Evolutionary conservation across 2,797 vertebrate species (phyloP).

Genomic region (Peromyscus melanophrys): DNA sequence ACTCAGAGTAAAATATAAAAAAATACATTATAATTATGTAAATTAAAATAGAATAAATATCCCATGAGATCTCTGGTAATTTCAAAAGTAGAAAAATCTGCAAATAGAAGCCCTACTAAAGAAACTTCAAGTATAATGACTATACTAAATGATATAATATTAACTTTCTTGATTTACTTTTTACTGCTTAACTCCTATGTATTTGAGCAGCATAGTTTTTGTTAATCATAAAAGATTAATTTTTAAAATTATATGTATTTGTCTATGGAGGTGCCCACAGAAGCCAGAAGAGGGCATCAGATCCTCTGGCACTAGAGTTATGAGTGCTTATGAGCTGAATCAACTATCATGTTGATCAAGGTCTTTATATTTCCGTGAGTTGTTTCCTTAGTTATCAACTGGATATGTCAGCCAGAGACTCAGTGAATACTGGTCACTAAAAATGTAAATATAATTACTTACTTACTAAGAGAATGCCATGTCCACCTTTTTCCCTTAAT

Average conservation of each 20-base stretch:
- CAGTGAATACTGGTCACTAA: background rate
- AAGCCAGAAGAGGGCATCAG: background rate
- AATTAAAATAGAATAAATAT: conserved; percentile 8
- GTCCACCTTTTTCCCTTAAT: background rate
- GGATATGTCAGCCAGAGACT: background rate
- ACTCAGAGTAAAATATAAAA: background rate
- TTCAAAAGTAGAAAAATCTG: background rate
- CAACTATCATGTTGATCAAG: background rate
- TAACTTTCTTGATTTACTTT: background rate
- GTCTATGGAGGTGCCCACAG: background rate
- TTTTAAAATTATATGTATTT: background rate
- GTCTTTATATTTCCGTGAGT: background rate
- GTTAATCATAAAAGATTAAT: background rate
- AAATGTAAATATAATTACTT: background rate
- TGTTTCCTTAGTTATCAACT: conserved; percentile 18
- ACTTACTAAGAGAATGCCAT: background rate
- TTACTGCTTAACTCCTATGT: background rate
- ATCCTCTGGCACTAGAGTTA: background rate
- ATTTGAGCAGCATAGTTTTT: background rate
- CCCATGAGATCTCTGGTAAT: background rate
- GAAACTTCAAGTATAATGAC: background rate
- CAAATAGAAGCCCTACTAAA: background rate
- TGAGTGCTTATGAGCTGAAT: background rate
- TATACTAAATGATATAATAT: conserved; percentile 14
- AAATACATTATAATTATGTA: background rate